Evolutionary conservation across 2,113 vertebrate genomes (phyloP).

Genomic region (Baryphthengus martii): DNA sequence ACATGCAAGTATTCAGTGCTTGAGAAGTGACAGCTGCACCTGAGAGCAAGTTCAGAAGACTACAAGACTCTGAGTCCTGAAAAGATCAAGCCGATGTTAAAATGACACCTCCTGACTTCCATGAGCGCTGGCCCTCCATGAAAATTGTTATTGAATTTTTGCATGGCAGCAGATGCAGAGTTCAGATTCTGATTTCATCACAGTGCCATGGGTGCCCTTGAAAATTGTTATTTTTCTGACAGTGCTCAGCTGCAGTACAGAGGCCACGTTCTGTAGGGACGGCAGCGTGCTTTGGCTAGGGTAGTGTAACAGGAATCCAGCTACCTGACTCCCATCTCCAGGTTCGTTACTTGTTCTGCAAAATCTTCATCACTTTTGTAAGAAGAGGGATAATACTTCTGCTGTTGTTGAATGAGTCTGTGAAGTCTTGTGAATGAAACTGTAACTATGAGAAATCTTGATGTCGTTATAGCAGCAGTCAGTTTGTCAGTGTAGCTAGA

Average conservation of each 20-base stretch:
- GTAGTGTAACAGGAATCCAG: background rate
- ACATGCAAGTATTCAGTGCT: background rate
- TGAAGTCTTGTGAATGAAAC: background rate
- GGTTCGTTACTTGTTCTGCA: background rate
- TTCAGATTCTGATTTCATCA: background rate
- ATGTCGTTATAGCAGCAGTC: background rate
- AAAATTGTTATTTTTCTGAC: background rate
- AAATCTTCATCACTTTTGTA: background rate
- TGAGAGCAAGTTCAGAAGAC: background rate
- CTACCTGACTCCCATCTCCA: background rate
- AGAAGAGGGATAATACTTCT: background rate
- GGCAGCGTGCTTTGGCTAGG: background rate
- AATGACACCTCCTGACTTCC: background rate
- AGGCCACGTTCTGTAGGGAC: background rate
- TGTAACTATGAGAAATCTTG: background rate
- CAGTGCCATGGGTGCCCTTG: background rate
- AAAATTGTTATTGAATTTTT: background rate
- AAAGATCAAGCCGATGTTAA: background rate
- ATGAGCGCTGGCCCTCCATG: background rate
- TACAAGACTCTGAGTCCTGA: background rate
- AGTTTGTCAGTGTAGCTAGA: background rate
- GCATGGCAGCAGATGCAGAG: background rate
- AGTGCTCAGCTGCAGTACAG: background rate
- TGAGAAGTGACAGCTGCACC: background rate
- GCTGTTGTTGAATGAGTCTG: background rate